Evolutionary conservation across 1,140 invertebrate species (phyloP).

Genomic region (Pseudoatta argentina): DNA sequence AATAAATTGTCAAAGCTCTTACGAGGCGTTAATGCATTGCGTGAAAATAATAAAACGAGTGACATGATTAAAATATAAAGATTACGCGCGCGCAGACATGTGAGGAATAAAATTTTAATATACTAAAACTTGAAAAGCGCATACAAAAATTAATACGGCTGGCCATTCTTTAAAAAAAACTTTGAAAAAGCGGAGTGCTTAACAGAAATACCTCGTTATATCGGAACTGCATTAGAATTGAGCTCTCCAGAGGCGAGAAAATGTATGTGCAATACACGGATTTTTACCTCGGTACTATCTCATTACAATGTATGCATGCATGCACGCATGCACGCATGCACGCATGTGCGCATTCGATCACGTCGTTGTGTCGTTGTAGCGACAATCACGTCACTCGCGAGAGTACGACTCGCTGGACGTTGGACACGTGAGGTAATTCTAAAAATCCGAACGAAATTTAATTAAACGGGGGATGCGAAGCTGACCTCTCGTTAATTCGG

Average conservation of each 20-base stretch:
- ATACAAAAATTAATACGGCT: neutral
- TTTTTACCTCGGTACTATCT: constrained; percentile 28
- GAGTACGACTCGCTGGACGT: constrained; percentile 19
- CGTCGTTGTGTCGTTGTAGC: constrained; percentile 5
- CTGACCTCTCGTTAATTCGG: constrained; percentile 66
- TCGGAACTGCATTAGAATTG: neutral
- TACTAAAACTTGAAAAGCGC: neutral
- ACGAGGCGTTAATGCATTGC: neutral
- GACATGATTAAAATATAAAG: neutral
- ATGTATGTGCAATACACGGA: neutral
- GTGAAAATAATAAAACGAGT: neutral
- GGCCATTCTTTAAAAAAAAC: neutral
- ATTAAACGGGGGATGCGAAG: constrained; percentile 66
- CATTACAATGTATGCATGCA: constrained; percentile 13
- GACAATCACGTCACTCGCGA: constrained; percentile 71
- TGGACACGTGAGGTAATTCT: constrained; percentile 61
- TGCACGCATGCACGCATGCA: neutral
- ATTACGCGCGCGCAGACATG: neutral
- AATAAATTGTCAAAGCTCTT: neutral
- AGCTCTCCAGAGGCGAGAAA: neutral
- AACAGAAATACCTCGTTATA: constrained; percentile 17
- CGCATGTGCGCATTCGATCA: neutral
- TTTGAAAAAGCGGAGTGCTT: neutral
- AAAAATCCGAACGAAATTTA: constrained; percentile 75
- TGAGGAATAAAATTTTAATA: neutral